Percentiles rank a stretch among this genome's conserved stretches.
phyloP scores from a whole-genome alignment of 2,113 vertebrate species.

The Odobenus rosmarus region DNA sequence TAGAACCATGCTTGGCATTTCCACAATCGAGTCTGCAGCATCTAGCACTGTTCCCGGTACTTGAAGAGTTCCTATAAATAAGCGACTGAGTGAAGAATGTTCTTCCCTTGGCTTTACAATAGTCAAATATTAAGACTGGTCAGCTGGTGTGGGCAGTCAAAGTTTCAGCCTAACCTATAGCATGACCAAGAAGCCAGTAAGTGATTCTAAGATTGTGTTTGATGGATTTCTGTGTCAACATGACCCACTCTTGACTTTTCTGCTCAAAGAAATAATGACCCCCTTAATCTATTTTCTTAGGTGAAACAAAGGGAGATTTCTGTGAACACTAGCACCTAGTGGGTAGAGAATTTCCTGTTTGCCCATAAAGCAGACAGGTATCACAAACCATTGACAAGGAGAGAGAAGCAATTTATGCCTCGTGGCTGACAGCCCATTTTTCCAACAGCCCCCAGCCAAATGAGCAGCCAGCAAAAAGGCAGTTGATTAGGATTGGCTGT shows the following conservation, averaged over 20 bases:
- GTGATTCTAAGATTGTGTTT: neutral
- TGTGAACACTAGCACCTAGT: neutral
- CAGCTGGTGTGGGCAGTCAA: neutral
- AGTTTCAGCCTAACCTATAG: neutral
- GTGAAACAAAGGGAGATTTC: neutral
- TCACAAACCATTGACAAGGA: neutral
- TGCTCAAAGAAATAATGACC: neutral
- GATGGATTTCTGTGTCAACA: neutral
- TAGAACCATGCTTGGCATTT: neutral
- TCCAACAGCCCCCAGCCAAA: neutral
- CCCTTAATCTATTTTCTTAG: neutral
- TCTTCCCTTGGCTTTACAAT: neutral
- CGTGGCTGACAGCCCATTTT: neutral
- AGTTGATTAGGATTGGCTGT: neutral
- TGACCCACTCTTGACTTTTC: neutral
- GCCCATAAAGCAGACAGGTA: neutral
- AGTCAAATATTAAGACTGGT: neutral
- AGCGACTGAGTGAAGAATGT: neutral
- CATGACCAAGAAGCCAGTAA: neutral
- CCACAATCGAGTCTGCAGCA: neutral
- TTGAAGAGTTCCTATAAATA: neutral
- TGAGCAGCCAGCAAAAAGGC: neutral
- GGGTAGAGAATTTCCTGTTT: neutral
- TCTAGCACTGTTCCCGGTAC: neutral
- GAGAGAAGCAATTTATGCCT: constrained; percentile 17